Conservation (phyloP, 2,888 invertebrate genomes). For the Phrixothrix hirtus region DNA sequence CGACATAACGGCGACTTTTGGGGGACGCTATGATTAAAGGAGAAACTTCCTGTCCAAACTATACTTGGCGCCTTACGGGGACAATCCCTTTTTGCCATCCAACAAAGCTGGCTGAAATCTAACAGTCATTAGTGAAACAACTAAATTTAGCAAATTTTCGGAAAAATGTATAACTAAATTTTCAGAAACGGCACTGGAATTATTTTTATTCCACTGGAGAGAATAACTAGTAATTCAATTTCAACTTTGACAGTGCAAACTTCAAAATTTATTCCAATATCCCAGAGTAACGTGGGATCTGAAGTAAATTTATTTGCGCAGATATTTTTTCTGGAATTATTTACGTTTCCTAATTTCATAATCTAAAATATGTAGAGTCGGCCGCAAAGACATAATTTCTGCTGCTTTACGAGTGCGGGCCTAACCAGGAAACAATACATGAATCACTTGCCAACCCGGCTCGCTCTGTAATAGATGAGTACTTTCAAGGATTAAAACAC, state of each 20-base stretch:
- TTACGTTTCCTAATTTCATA: conserved; percentile 30
- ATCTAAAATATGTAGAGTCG: conserved; percentile 37
- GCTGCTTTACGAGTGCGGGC: conserved; percentile 54
- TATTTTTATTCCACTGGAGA: too few relatives aligned
- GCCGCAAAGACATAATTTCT: conserved; percentile 54
- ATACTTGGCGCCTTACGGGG: conserved; percentile 17
- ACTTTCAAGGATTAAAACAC: conserved; percentile 57
- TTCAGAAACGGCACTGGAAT: too few relatives aligned
- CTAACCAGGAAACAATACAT: conserved; percentile 56
- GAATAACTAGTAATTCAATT: too few relatives aligned
- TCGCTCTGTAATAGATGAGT: conserved; percentile 53
- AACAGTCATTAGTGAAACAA: conserved; percentile 18
- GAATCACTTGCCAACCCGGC: conserved; percentile 49
- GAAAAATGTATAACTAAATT: too few relatives aligned
- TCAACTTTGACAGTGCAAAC: too few relatives aligned
- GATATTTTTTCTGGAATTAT: conserved; percentile 27
- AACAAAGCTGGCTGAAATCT: conserved; percentile 11
- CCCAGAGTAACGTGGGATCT: too few relatives aligned
- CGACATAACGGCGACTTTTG: conserved; percentile 46
- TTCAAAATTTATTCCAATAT: too few relatives aligned
- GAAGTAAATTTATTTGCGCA: conserved; percentile 20
- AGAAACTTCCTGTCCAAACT: conserved; percentile 44
- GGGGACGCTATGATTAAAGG: conserved; percentile 48
- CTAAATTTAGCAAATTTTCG: too few relatives aligned
- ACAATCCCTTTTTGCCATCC: conserved; percentile 13